Evolutionary conservation across 2,888 invertebrate species (phyloP), one percentile per base, ranked within the genome.

Genomic region (Drosophila diplacantha): DNA sequence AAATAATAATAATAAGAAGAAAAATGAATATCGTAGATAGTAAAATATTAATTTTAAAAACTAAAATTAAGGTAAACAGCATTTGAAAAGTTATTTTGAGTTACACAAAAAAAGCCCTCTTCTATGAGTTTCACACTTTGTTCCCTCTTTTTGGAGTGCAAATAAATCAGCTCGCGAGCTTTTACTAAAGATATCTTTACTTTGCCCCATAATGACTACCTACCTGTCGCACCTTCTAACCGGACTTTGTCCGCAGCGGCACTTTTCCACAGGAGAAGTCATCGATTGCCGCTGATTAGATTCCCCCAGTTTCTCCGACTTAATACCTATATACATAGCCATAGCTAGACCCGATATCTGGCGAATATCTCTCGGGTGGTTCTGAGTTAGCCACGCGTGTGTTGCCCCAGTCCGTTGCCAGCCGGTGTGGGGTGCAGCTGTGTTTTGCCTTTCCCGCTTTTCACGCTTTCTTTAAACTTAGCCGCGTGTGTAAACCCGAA

Each of bases 261-360:
- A 56, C 26, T 18, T 32, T 24, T 52, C 31, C 39, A 14, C 16
- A 20, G 35, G 35, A 58, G 41, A 20, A 54, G 54, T 31, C 58
- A 58, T 58, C 60, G 59, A 50, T 43, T 58, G 60, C 39, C 38
- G 18, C 49, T 43, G 61, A 61, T 61, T 61, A 61, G 61, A 61
- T 61, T 61, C 41, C 58, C 49, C 18, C 44, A 26, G 11, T 12
- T 20, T 37, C 49, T 26, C 5, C 47, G 6, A 20, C 32, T 32
- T 46, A 29, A 20, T 32, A 31, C n/a, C 12, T 12, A 49, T 47
- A 49, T 16, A 43, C 16, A 20, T 43, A 29, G 35, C 22, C 37
- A 24, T 16, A 55, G 37, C 9, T 7, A 22, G 32, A 6, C 11
- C 49, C 49, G 16, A 57, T 61, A 58, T 43, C 41, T 50, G 39